phyloP scores from a whole-genome alignment of 2,888 invertebrate species.

The Subacronicta megacephala region DNA sequence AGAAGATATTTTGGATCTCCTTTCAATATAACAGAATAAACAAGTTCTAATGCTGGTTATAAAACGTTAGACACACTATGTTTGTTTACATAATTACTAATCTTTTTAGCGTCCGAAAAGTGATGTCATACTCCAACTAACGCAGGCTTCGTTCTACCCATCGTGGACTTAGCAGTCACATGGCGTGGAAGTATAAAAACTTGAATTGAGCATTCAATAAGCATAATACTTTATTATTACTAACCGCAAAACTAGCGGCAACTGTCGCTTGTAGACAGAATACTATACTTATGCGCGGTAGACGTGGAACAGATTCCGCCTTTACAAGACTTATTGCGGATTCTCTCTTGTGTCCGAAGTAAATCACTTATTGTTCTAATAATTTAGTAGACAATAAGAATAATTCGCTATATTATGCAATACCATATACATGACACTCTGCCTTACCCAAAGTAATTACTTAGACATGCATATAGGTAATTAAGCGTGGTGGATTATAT shows the following conservation, averaged over 20 bases:
- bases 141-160: slow-evolving; percentile 22
- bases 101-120: slow-evolving; percentile 75
- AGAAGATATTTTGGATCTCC: slow-evolving; percentile 53
- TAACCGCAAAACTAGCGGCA: slow-evolving; percentile 27
- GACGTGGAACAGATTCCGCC: slow-evolving; percentile 19
- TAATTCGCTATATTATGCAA: slow-evolving; percentile 10
- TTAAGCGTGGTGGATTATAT: too few species aligned
- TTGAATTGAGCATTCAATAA: slow-evolving; percentile 37
- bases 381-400: too few species aligned
- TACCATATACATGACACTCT: not conserved
- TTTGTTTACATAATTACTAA: slow-evolving; percentile 85
- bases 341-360: slow-evolving; percentile 15
- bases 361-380: slow-evolving; percentile 11
- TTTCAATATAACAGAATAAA: slow-evolving; percentile 60
- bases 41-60: slow-evolving; percentile 63
- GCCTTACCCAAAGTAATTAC: not conserved
- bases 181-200: slow-evolving; percentile 40
- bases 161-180: slow-evolving; percentile 27
- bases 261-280: slow-evolving; percentile 23
- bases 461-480: not conserved
- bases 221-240: slow-evolving; percentile 16
- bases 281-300: slow-evolving; percentile 31
- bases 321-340: slow-evolving; percentile 31
- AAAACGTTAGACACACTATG: slow-evolving; percentile 64
- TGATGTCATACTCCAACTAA: slow-evolving; percentile 73